These are phyloP conservation scores for Neomicropteryx cornuta DNA, from an alignment of 1,140 invertebrate species.

Conservation along the genomic window DNA sequence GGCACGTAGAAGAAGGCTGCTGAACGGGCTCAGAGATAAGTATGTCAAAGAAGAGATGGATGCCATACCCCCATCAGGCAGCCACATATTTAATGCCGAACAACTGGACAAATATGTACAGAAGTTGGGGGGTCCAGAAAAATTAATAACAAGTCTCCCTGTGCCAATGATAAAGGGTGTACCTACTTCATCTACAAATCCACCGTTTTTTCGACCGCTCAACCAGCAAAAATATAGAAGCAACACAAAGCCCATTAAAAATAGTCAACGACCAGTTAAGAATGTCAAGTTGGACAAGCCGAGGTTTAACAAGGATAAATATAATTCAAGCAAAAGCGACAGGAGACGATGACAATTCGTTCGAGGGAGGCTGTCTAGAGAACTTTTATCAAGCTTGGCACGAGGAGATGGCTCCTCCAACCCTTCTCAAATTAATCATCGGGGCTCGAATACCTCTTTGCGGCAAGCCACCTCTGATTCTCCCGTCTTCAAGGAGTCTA, in stretches of 20 bases:
- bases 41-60: conserved; percentile 12
- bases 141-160: conserved; percentile 4
- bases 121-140: conserved; percentile 14
- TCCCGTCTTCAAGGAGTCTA: conserved; percentile 9
- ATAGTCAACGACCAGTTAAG: conserved; percentile 6
- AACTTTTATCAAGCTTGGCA: conserved; percentile 13
- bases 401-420: conserved; percentile 7
- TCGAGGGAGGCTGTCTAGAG: conserved; percentile 13
- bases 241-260: conserved; percentile 1
- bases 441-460: conserved; percentile 17
- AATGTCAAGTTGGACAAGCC: background rate
- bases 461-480: conserved; percentile 13
- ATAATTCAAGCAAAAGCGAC: background rate
- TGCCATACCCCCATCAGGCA: conserved; percentile 15
- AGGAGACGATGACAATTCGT: conserved; percentile 2
- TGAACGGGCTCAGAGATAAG: conserved; percentile 13
- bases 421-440: conserved; percentile 12
- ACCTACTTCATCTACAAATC: background rate
- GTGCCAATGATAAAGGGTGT: background rate
- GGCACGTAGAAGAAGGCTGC: conserved; percentile 7
- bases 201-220: background rate
- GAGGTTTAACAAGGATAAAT: conserved; percentile 5
- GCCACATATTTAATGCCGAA: conserved; percentile 15
- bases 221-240: conserved; percentile 1
- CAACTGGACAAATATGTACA: conserved; percentile 10